Evolutionary conservation across 1,140 invertebrate genomes (phyloP).

Genomic region (Helicorthomorpha holstii): DNA sequence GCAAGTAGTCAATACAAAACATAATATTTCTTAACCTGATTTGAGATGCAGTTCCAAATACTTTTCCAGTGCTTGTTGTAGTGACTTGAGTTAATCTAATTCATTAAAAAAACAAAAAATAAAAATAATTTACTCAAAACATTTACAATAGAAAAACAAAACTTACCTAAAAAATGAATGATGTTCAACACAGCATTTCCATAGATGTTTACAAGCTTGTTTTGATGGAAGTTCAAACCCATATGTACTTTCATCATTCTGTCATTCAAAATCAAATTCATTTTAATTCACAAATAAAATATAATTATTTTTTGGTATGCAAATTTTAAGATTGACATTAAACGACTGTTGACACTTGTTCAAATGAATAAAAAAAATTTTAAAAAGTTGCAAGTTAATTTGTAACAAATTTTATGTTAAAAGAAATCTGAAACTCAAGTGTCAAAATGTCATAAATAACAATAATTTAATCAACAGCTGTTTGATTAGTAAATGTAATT

Average conservation of each 20-base stretch:
- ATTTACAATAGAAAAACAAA: conserved; percentile 26
- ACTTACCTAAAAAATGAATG: conserved; percentile 93
- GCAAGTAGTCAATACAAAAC: too few relatives aligned
- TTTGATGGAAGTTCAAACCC: conserved; percentile 89
- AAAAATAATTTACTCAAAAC: background rate
- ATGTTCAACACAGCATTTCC: conserved; percentile 96
- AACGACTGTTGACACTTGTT: too few relatives aligned
- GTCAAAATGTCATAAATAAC: too few relatives aligned
- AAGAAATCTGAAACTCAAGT: too few relatives aligned
- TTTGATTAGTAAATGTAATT: too few relatives aligned
- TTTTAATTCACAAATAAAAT: too few relatives aligned
- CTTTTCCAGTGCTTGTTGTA: conserved; percentile 37
- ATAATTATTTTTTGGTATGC: too few relatives aligned
- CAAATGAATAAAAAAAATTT: too few relatives aligned
- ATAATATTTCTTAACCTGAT: conserved; percentile 38
- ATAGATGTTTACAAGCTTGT: conserved; percentile 89
- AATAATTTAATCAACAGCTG: too few relatives aligned
- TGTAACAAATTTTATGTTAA: too few relatives aligned
- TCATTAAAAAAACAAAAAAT: background rate
- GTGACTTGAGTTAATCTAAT: background rate
- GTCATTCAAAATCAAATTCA: conserved; percentile 22
- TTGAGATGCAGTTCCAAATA: conserved; percentile 51
- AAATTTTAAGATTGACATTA: too few relatives aligned
- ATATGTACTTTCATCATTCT: conserved; percentile 89
- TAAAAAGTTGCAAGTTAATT: too few relatives aligned